These are phyloP conservation scores for Synanthedon vespiformis DNA, from an alignment of 2,888 invertebrate species.

Conservation along the genomic window DNA sequence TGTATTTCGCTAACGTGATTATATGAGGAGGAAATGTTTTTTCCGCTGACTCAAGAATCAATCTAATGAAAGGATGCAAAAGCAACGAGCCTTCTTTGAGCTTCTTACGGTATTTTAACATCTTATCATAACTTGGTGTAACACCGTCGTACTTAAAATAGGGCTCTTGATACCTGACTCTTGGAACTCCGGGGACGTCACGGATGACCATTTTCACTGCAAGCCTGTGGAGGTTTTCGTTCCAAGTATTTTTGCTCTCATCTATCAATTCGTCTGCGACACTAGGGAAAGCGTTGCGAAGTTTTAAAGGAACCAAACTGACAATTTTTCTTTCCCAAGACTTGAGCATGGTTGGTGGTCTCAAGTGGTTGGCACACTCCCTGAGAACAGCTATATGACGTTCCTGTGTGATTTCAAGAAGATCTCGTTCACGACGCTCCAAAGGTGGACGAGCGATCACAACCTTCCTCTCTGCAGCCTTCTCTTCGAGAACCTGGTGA, in stretches of 20 bases:
- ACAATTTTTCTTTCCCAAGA: constrained; percentile 73
- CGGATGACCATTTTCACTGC: constrained; percentile 75
- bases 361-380: constrained; percentile 68
- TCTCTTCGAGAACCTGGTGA: constrained; percentile 48
- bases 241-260: constrained; percentile 71
- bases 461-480: constrained; percentile 46
- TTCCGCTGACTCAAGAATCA: constrained; percentile 66
- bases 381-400: constrained; percentile 67
- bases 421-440: constrained; percentile 48
- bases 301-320: constrained; percentile 61
- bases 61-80: constrained; percentile 73
- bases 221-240: constrained; percentile 70
- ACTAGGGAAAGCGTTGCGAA: constrained; percentile 68
- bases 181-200: constrained; percentile 67
- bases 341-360: constrained; percentile 72
- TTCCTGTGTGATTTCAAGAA: constrained; percentile 56
- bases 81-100: constrained; percentile 71
- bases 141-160: constrained; percentile 73
- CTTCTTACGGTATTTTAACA: constrained; percentile 66
- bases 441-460: constrained; percentile 34
- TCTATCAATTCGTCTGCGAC: constrained; percentile 63
- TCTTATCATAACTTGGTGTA: constrained; percentile 71
- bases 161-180: constrained; percentile 52
- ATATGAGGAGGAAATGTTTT: constrained; percentile 63
- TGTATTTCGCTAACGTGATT: constrained; percentile 63